phyloP scores from a whole-genome alignment of 2,797 vertebrate species.

The Margarornis squamiger region DNA sequence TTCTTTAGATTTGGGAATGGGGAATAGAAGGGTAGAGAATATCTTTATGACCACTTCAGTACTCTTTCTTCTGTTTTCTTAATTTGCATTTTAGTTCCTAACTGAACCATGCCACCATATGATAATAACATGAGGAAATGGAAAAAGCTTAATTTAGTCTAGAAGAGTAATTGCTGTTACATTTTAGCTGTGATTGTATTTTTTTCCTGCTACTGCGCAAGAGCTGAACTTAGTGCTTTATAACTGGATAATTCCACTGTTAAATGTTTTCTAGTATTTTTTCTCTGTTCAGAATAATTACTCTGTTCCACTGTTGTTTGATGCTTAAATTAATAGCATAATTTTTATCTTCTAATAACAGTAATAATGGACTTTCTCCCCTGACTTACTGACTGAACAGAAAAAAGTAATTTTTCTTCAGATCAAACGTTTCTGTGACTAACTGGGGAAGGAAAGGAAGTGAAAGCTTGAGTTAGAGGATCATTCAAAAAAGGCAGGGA shows the following conservation, averaged over 20 bases:
- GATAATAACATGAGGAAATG: not conserved
- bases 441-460: not conserved
- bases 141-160: not conserved
- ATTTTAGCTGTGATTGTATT: not conserved
- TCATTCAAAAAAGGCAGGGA: not conserved
- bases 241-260: not conserved
- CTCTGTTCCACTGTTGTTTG: not conserved
- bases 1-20: not conserved
- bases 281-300: not conserved
- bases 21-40: not conserved
- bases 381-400: not conserved
- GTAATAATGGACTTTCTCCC: not conserved
- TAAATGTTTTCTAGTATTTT: not conserved
- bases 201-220: not conserved
- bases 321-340: not conserved
- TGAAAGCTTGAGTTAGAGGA: not conserved
- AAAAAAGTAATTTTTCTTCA: not conserved
- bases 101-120: not conserved
- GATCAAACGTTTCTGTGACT: not conserved
- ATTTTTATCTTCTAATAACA: not conserved
- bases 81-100: not conserved
- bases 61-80: not conserved
- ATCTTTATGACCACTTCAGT: not conserved
- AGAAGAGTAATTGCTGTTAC: not conserved
- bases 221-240: not conserved